Conservation (phyloP, 2,888 invertebrate species). For the Pollenia griseotomentosa region DNA sequence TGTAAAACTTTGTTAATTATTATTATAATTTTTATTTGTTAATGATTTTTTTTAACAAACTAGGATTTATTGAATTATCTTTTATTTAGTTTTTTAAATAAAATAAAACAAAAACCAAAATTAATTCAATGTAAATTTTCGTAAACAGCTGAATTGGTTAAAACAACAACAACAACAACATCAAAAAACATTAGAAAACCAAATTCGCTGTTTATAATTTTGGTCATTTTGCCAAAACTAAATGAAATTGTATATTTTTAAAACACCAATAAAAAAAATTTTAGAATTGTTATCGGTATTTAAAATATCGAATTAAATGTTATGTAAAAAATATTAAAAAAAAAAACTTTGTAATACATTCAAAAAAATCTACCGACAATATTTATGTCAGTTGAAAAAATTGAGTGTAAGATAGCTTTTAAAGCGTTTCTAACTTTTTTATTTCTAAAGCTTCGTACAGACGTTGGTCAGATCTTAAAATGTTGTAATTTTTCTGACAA, state of each 20-base stretch:
- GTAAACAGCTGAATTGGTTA: no score
- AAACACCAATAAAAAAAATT: not conserved
- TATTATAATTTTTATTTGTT: constrained; percentile 12
- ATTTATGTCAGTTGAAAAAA: no score
- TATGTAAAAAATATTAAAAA: constrained; percentile 14
- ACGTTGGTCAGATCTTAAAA: no score
- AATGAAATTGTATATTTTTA: constrained; percentile 21
- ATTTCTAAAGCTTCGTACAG: no score
- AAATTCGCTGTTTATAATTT: no score
- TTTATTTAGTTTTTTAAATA: not conserved
- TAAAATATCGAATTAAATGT: constrained; percentile 56
- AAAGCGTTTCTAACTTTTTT: not conserved
- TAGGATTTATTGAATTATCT: not conserved
- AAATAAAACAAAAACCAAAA: no score
- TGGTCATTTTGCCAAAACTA: not conserved
- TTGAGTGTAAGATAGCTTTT: constrained; percentile 30
- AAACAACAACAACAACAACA: no score
- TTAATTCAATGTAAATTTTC: no score
- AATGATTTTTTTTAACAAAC: constrained; percentile 3
- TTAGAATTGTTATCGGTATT: constrained; percentile 51
- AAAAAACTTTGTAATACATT: constrained; percentile 56
- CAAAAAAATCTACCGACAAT: constrained; percentile 3
- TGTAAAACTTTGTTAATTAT: constrained; percentile 17
- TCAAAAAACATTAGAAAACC: no score
- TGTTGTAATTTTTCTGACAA: no score